Evolutionary conservation across 2,888 invertebrate genomes (phyloP), one percentile per base, ranked within the genome.

Genomic region (Hemicrepidius hirtus): DNA sequence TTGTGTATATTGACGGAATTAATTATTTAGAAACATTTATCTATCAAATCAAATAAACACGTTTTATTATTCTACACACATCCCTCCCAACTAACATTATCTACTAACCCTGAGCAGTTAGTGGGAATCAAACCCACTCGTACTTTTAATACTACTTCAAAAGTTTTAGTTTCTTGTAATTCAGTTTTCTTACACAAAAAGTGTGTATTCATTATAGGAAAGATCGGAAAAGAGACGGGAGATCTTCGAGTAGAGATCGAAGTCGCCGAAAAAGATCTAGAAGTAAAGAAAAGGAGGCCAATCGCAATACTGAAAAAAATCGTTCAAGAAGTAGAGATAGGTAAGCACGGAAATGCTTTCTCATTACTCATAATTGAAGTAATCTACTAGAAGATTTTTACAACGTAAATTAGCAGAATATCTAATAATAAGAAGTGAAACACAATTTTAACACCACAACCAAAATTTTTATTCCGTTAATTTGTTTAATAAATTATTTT

Each of bases 281-380:
- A 68, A 82, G 82, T 68, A 78, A 78, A 49, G 82, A 84, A 57
- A 80, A 81, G 9, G 32, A 32, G 32, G 32, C 32, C 32, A 79
- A 78, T 66, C 79, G 83, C 10, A 76, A 81, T 69, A 66, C 60
- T 21, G 76, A 80, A 32, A 79, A 79, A 37, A 84, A 81, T 73
- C 75, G 85, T 20, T 85, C 86, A 0, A 79, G 83, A 32, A 85
- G 85, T 76, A 78, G 83, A 28, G 84, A 85, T 63, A 78, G 79
- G 66, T 75, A 76, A 68, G 59, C 62, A 32, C 32, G 32, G 32
- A 32, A 32, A 32, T 32, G 32, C 32, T 53, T 65, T 41, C 9
- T 32, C 9, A 9, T 32, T 24, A 32, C 4, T 6, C 32, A 32
- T 32, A 32, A 32, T 32, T 32, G 32, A 32, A 32, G 7, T 32